These are phyloP conservation scores for Xenotilapia flavipinnis DNA, from an alignment of 2,113 vertebrate species.

Conservation along the genomic window DNA sequence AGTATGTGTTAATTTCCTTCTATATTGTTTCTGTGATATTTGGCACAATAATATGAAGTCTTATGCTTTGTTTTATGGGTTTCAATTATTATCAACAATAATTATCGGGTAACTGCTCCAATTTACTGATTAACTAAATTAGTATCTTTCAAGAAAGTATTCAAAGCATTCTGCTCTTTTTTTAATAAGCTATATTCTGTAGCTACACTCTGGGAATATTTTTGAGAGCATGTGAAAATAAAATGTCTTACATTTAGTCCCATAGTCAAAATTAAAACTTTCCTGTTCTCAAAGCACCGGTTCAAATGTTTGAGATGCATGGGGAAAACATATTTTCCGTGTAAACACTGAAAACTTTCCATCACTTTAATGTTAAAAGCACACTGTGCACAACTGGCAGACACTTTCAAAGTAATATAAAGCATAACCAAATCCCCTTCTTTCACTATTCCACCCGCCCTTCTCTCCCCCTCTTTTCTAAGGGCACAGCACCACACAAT, in stretches of 20 bases:
- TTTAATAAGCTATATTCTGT: neutral
- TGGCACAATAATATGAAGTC: slow-evolving; percentile 32
- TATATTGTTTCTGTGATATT: slow-evolving; percentile 1
- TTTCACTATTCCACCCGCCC: neutral
- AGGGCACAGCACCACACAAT: neutral
- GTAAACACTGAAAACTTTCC: neutral
- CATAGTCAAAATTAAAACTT: neutral
- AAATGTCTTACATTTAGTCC: neutral
- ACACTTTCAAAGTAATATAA: slow-evolving; percentile 5
- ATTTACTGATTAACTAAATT: slow-evolving; percentile 39
- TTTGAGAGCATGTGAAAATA: neutral
- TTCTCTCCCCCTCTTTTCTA: neutral
- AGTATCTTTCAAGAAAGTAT: slow-evolving; percentile 54
- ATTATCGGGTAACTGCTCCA: slow-evolving; percentile 24
- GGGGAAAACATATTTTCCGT: neutral
- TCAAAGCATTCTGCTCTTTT: slow-evolving; percentile 2
- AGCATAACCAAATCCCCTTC: neutral
- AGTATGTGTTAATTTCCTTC: neutral
- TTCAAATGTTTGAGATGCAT: neutral
- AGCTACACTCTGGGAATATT: neutral
- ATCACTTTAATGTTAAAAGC: neutral
- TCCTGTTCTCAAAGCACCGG: neutral
- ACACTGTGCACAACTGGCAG: neutral
- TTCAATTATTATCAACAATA: slow-evolving; percentile 43
- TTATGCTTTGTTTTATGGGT: slow-evolving; percentile 34